phyloP scores from a whole-genome alignment of 2,888 invertebrate genomes.

The Drosophila monieri region DNA sequence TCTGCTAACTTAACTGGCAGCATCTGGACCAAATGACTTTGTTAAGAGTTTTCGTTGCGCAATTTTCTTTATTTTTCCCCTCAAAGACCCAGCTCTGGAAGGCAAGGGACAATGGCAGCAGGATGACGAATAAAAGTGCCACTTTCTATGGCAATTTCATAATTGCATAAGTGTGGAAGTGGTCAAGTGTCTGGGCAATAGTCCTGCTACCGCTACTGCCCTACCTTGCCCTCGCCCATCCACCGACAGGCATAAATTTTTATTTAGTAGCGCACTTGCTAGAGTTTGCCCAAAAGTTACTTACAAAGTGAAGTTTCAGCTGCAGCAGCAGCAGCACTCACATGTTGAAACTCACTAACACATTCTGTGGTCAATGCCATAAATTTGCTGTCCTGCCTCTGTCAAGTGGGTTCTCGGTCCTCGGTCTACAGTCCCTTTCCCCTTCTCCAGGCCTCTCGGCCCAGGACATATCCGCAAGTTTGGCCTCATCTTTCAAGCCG shows the following conservation, averaged over 20 bases:
- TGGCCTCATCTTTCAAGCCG: conserved; percentile 44
- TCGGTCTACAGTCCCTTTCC: background rate
- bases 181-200: conserved; percentile 76
- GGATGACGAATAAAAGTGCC: conserved; percentile 76
- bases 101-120: conserved; percentile 61
- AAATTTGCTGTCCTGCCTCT: conserved; percentile 43
- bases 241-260: conserved; percentile 60
- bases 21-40: conserved; percentile 79
- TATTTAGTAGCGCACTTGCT: conserved; percentile 67
- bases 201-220: conserved; percentile 22
- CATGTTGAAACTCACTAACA: conserved; percentile 44
- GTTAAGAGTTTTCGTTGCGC: conserved; percentile 79
- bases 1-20: conserved; percentile 68
- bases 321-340: conserved; percentile 41
- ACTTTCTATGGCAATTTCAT: conserved; percentile 81
- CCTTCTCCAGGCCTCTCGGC: background rate
- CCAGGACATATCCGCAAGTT: conserved; percentile 33
- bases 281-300: conserved; percentile 64
- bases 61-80: conserved; percentile 69
- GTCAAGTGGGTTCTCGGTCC: conserved; percentile 9
- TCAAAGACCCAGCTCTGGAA: conserved; percentile 8
- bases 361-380: conserved; percentile 53
- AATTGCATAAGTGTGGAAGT: conserved; percentile 79
- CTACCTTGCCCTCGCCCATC: conserved; percentile 13
- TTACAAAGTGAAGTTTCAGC: conserved; percentile 61